These are phyloP conservation scores for Villa cingulata DNA, from an alignment of 2,888 invertebrate species.

Conservation along the genomic window DNA sequence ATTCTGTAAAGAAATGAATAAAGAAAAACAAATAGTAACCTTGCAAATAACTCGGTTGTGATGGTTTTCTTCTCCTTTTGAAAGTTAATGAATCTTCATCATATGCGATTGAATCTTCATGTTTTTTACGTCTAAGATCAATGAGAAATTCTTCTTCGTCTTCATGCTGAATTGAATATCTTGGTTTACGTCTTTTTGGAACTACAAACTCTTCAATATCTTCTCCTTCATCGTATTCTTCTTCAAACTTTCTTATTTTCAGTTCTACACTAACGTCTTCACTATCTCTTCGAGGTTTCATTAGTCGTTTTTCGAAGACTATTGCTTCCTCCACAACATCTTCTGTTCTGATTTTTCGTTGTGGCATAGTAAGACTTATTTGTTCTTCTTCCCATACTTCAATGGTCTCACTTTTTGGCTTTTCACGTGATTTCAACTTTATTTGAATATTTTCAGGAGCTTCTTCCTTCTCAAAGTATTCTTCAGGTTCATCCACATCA, in stretches of 20 bases:
- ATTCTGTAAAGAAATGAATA: background rate
- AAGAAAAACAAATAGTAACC: conserved; percentile 35
- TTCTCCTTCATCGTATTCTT: conserved; percentile 20
- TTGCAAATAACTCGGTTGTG: conserved; percentile 48
- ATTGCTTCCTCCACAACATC: conserved; percentile 36
- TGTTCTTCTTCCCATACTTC: conserved; percentile 27
- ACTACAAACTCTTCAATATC: conserved; percentile 37
- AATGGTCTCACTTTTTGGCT: conserved; percentile 16
- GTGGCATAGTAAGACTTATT: conserved; percentile 29
- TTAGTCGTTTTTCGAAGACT: conserved; percentile 27
- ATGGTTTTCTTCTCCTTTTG: conserved; percentile 54
- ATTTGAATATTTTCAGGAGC: conserved; percentile 37
- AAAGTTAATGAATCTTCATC: conserved; percentile 56
- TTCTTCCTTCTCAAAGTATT: conserved; percentile 44
- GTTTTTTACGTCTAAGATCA: conserved; percentile 38
- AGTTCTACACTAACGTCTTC: conserved; percentile 23
- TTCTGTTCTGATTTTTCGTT: conserved; percentile 34
- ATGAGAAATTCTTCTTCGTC: conserved; percentile 43
- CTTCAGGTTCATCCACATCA: conserved; percentile 39
- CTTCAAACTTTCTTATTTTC: conserved; percentile 10
- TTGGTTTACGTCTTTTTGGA: conserved; percentile 34
- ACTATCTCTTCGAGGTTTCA: conserved; percentile 24
- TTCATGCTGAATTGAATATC: conserved; percentile 44
- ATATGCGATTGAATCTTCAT: conserved; percentile 38
- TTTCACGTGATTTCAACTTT: conserved; percentile 36